These are phyloP conservation scores for Plecotus auritus DNA, from an alignment of 2,113 vertebrate genomes.

Conservation along the genomic window DNA sequence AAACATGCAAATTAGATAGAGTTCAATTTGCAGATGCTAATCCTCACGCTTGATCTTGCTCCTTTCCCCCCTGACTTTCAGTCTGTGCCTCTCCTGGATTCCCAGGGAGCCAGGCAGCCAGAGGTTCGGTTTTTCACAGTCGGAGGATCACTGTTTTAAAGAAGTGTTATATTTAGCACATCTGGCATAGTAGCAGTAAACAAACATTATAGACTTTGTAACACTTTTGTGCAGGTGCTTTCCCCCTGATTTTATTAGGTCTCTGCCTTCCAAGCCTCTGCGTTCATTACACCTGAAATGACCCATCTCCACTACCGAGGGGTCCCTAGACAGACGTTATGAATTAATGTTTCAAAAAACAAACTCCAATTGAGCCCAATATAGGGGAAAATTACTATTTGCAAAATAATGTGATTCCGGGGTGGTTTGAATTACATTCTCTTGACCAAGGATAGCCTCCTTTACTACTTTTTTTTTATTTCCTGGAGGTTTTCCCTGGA, in stretches of 20 bases:
- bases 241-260: neutral
- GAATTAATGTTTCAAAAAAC: conserved; percentile 43
- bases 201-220: conserved; percentile 63
- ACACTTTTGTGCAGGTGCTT: conserved; percentile 59
- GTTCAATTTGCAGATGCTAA: conserved; percentile 71
- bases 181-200: conserved; percentile 62
- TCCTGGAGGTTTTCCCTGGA: conserved; percentile 32
- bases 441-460: conserved; percentile 22
- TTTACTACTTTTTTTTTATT: conserved; percentile 13
- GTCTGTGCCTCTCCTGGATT: conserved; percentile 29
- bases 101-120: conserved; percentile 57
- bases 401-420: conserved; percentile 39
- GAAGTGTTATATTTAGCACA: conserved; percentile 61
- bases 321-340: conserved; percentile 55
- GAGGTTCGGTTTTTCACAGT: conserved; percentile 54
- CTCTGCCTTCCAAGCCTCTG: conserved; percentile 23
- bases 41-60: conserved; percentile 43
- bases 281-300: conserved; percentile 58
- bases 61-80: neutral
- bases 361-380: conserved; percentile 42
- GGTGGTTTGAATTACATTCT: neutral
- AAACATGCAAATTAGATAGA: conserved; percentile 75
- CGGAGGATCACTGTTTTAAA: conserved; percentile 65
- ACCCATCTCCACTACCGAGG: conserved; percentile 25
- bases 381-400: neutral